Conservation (phyloP, 1,140 invertebrate genomes). For the Apocrypta bakeri region DNA sequence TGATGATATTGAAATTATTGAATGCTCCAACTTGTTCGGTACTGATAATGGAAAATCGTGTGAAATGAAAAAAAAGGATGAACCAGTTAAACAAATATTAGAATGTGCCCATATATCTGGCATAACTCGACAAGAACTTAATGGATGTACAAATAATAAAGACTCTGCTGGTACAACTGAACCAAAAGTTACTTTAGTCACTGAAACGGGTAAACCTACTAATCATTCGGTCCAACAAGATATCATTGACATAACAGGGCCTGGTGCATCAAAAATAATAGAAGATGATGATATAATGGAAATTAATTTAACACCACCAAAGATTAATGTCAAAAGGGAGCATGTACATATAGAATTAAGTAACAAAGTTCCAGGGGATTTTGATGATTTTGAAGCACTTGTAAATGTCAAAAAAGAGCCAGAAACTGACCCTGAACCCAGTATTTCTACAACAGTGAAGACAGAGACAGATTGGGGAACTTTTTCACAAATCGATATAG, state of each 20-base stretch:
- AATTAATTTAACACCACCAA: neutral
- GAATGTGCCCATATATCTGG: neutral
- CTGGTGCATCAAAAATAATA: neutral
- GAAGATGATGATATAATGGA: conserved; percentile 29
- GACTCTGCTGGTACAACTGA: neutral
- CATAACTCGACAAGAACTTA: neutral
- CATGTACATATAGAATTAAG: neutral
- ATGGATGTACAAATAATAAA: neutral
- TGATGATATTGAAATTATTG: conserved; percentile 55
- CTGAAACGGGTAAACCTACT: neutral
- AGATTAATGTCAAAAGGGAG: neutral
- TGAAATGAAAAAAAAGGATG: neutral
- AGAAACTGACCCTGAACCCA: neutral
- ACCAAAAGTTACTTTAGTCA: neutral
- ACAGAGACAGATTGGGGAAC: neutral
- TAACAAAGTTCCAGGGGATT: neutral
- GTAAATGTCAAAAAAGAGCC: conserved; percentile 18
- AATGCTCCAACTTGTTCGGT: neutral
- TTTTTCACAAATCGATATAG: conserved; percentile 58
- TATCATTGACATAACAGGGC: conserved; percentile 2
- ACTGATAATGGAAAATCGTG: neutral
- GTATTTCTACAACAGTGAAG: neutral
- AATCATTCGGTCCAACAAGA: neutral
- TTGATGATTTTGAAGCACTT: neutral
- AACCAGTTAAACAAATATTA: neutral